Base-by-base conservation (phyloP, 2,113 vertebrate genomes). In the Xenotilapia leptura region DNA sequence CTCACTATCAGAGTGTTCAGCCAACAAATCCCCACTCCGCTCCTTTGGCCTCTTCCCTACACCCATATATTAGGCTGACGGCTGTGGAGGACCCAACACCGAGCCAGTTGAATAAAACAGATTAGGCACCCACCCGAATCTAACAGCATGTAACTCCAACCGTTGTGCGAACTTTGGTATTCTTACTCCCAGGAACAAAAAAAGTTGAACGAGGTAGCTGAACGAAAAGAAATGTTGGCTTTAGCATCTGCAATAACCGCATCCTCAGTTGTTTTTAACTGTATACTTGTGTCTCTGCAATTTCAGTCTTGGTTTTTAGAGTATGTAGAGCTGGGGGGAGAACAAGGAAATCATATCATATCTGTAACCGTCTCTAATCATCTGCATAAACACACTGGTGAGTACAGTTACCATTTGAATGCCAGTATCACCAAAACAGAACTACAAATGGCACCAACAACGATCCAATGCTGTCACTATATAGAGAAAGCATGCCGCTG, bases 31-130 rank as follows among this genome's bases (percentile, higher is more conserved):
- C 93, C 86, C 89, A 80, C 84, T 91, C 81, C 91, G 28, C 90
- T 93, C 82, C 54, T 89, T 92, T 94, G 93, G 93, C 90, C 90
- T 92, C 82, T 60, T 33, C 87, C 79, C 83, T 38, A 42, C 23
- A 55, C 65, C 90, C 91, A 94, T 95, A 94, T 90, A 94, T 95
- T 93, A 94, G 90, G 58, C 80, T 92, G 94, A 93, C 45, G 87
- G 91, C 87, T 90, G 83, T 53, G 53, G 87, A 91, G 87, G 91
- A 92, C 84, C 89, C 85, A 4, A 91, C 87, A 90, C 83, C 49
- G 73, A 92, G 93, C 93, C 93, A 93, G 86, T 83, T 91, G 88
- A 94, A 94, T 92, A 90, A 94, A 95, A 94, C 86, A 83, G 92
- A 93, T 92, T 94, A 94, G 93, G 93, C 93, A 93, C 86, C 79